These are phyloP conservation scores for Sturnira hondurensis DNA, from an alignment of 2,113 vertebrate species.

Conservation along the genomic window DNA sequence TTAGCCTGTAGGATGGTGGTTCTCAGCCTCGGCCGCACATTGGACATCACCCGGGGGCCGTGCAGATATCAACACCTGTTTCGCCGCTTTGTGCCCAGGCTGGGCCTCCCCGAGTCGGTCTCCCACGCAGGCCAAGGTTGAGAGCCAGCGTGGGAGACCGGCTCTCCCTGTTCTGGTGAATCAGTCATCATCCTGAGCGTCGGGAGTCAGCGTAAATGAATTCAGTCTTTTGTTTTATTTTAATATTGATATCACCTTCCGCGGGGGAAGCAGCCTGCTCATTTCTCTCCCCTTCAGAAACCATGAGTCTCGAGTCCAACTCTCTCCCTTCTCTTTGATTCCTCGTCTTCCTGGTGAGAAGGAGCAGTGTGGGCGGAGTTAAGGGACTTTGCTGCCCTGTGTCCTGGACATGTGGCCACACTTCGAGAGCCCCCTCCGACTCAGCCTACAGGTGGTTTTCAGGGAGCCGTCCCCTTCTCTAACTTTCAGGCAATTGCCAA, in stretches of 20 bases:
- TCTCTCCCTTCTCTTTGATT: background rate
- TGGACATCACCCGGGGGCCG: background rate
- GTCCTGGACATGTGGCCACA: rapidly evolving
- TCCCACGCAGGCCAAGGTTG: background rate
- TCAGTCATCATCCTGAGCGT: background rate
- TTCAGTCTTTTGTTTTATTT: background rate
- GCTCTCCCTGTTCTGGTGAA: background rate
- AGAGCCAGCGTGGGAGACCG: background rate
- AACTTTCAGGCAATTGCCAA: background rate
- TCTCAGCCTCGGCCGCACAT: background rate
- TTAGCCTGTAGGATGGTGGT: background rate
- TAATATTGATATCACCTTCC: background rate
- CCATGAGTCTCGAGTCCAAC: background rate
- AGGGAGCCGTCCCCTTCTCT: background rate
- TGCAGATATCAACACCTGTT: background rate
- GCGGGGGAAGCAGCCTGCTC: background rate
- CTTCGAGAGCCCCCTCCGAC: background rate
- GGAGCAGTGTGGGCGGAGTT: background rate
- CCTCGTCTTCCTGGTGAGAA: background rate
- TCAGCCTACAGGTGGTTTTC: background rate
- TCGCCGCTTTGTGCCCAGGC: background rate
- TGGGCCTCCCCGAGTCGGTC: background rate
- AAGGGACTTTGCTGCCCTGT: background rate
- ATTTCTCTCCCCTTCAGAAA: background rate
- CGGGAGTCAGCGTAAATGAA: constrained; percentile 3